phyloP scores from a whole-genome alignment of 2,888 invertebrate genomes.

The Phengaris arion region DNA sequence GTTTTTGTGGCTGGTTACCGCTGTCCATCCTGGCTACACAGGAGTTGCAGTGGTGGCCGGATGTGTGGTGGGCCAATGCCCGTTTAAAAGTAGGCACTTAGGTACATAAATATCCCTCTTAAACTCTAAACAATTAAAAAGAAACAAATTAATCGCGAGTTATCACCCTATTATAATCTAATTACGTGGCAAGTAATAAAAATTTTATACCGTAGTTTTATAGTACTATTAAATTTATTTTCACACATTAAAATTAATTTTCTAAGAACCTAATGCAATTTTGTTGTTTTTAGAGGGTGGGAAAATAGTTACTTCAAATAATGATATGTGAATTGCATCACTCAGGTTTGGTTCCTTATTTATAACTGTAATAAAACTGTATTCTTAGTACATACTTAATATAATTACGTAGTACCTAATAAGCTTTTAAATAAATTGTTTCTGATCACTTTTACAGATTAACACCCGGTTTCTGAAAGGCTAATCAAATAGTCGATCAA shows the following conservation, averaged over 20 bases:
- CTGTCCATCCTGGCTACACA: no score
- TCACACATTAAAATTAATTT: conserved; percentile 6
- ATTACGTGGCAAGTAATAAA: background rate
- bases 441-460: no score
- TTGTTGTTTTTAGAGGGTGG: background rate
- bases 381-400: background rate
- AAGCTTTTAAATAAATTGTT: no score
- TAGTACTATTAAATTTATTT: conserved; percentile 23
- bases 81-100: no score
- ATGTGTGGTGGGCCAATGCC: no score
- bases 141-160: conserved; percentile 7
- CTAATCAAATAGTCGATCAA: no score
- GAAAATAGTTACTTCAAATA: background rate
- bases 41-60: no score
- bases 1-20: no score
- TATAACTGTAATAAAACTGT: conserved; percentile 5
- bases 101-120: no score
- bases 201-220: background rate
- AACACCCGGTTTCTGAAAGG: no score
- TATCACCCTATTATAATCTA: background rate
- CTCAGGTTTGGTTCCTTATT: conserved; percentile 1
- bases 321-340: conserved; percentile 4
- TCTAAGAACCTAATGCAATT: conserved; percentile 17
- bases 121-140: background rate
- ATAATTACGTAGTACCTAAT: no score